Base-by-base conservation (phyloP, 1,140 invertebrate species). In the Bombus confusus region DNA sequence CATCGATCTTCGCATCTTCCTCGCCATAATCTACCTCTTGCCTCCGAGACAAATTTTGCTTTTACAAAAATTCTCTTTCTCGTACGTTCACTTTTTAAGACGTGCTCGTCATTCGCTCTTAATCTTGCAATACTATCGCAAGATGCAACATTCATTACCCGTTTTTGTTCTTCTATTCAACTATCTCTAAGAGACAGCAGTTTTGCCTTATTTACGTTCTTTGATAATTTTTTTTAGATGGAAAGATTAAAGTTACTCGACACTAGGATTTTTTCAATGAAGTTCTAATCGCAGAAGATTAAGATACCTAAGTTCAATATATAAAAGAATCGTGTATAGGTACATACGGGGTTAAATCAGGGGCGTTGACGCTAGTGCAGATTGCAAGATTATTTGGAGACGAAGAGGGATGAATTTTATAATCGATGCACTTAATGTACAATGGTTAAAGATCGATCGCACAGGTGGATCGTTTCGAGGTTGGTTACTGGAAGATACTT, bases 401-500 rank as follows among this genome's bases (percentile, higher is more conserved):
- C 13, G 5, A 68, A 37, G 22, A 37, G 18, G 18, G 22, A 37
- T 3, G 22, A 68, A 34, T 8, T 34, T 18, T 68, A 34, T 37
- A 37, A 34, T 18, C n/a, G 64, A 31, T 2, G 62, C 5, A 66
- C 31, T 66, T 31, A 66, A 22, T n/a, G 25, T 62, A n/a, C n/a
- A 62, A n/a, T 34, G 68, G 18, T 25, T 12, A 37, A 43, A 2
- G 69, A n/a, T 71, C 28, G 43, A 37, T 39, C 28, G 68, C 34
- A 52, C 74, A 59, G 66, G 66, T 84, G 43, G 41, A 80, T 85
- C 57, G 83, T 84, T 52, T 57, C 57, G 12, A 28, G 52, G 69
- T 18, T 62, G 68, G 77, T 80, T 77, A 66, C 31, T 81, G 47
- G 73, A 57, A 77, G 87, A 77, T 64, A 83, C 47, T 79, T 47